Evolutionary conservation across 2,888 invertebrate genomes (phyloP).

Genomic region (Sussaba pulchella): DNA sequence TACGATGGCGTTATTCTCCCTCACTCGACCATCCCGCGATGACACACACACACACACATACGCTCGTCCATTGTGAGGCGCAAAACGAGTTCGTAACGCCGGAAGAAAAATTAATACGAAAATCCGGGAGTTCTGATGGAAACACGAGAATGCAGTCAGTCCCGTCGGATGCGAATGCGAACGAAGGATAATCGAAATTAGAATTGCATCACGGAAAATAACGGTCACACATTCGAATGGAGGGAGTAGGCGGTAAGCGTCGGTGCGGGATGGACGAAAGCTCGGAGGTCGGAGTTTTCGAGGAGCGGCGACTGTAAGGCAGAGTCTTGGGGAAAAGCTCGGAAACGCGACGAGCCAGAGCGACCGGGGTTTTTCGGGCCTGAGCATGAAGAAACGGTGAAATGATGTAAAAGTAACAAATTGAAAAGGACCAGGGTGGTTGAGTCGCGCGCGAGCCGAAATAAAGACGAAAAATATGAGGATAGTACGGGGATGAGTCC

Average conservation of each 20-base stretch:
- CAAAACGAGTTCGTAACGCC: too few species aligned
- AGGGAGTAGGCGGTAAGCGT: slow-evolving; percentile 22
- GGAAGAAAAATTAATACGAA: too few species aligned
- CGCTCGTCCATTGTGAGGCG: too few species aligned
- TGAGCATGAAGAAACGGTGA: slow-evolving; percentile 69
- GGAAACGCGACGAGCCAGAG: slow-evolving; percentile 54
- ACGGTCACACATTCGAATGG: slow-evolving; percentile 13
- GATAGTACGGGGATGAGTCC: too few species aligned
- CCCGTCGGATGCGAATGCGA: neutral
- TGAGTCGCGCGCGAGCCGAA: slow-evolving; percentile 68
- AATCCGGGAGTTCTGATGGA: too few species aligned
- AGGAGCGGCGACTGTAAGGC: slow-evolving; percentile 9
- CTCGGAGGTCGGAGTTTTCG: neutral
- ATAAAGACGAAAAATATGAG: slow-evolving; percentile 54
- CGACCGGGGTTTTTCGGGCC: slow-evolving; percentile 46
- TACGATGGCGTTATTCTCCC: too few species aligned
- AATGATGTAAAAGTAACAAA: slow-evolving; percentile 82
- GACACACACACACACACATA: too few species aligned
- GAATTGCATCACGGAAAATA: slow-evolving; percentile 1
- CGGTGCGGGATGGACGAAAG: too few species aligned
- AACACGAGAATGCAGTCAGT: neutral
- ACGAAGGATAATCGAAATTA: neutral
- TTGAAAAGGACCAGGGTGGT: slow-evolving; percentile 78
- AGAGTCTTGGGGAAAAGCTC: slow-evolving; percentile 39
- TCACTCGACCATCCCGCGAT: too few species aligned